Base-by-base conservation (phyloP, 2,888 invertebrate genomes). In the Volucella bombylans region DNA sequence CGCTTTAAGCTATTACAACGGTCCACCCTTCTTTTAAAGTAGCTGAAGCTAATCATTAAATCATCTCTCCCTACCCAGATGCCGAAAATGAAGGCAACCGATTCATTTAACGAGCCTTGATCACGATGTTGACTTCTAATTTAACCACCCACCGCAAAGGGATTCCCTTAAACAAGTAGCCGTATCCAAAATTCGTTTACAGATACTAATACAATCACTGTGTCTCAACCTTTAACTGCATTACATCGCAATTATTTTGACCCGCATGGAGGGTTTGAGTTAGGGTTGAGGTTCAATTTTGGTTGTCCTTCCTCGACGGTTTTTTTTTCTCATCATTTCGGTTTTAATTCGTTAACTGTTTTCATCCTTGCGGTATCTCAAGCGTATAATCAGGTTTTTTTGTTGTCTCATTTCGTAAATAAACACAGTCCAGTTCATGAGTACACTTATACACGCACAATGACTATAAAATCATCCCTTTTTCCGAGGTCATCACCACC, bases 321-420 rank as follows among this genome's bases (percentile, higher is more conserved):
- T 43, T 43, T 71, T 43, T 39, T 49, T 65, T 59, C 50, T 31
- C 45, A 11, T 43, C 55, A 59, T 59, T 54, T 39, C 47, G 41
- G 45, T 55, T 41, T 82, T 61, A 74, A 83, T 71, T 74, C 71
- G 69, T 74, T 79, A 55, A 76, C 74, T 65, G 39, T 77, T 72
- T 82, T 65, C 67, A 65, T 74, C 39, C 65, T 55, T 67, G 71
- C 59, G 67, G 71, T 71, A 74, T 71, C 69, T 76, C 65, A 57
- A 80, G 83, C 83, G 80, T 80, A 83, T 67, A 80, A 83, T 83
- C 79, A 71, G 65, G 61, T 83, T 80, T 76, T 61, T 74, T 83
- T 79, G 65, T 74, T 65, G 47, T 55, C 67, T 77, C 64, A 79
- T 83, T 71, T 47, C 39, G 59, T 59, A 68, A 68, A 65, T 69